phyloP scores from a whole-genome alignment of 2,888 invertebrate genomes.

The Enchytraeus crypticus region DNA sequence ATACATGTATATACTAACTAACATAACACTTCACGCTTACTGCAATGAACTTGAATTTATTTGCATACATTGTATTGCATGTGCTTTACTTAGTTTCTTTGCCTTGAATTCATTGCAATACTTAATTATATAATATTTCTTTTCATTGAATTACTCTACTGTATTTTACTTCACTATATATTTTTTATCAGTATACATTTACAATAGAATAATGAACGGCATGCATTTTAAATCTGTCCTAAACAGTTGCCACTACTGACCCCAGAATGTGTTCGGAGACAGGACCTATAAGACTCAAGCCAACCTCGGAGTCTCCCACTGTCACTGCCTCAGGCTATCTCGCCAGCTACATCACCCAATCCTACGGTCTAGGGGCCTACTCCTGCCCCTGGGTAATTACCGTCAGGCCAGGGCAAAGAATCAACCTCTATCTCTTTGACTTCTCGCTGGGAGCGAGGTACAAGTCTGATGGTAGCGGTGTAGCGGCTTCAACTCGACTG shows the following conservation, averaged over 20 bases:
- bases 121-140: too few relatives aligned
- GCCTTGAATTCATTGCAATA: too few relatives aligned
- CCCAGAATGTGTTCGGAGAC: background rate
- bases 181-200: background rate
- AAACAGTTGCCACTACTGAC: background rate
- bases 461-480: constrained; percentile 3
- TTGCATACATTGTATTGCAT: too few relatives aligned
- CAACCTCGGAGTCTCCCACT: too few relatives aligned
- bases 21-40: too few relatives aligned
- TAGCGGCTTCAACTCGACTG: background rate
- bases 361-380: constrained; percentile 1
- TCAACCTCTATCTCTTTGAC: constrained; percentile 10
- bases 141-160: too few relatives aligned
- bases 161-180: background rate
- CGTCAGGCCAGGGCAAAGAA: constrained; percentile 13
- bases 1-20: too few relatives aligned
- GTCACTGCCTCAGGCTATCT: too few relatives aligned
- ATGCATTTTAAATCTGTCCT: background rate
- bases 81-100: too few relatives aligned
- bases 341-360: constrained; percentile 8
- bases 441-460: constrained; percentile 11
- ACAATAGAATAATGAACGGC: background rate
- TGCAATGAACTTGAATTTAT: too few relatives aligned
- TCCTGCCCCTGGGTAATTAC: constrained; percentile 13
- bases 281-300: background rate